Evolutionary conservation across 2,888 invertebrate species (phyloP).

Genomic region (Rhimphoctona megacephalus): DNA sequence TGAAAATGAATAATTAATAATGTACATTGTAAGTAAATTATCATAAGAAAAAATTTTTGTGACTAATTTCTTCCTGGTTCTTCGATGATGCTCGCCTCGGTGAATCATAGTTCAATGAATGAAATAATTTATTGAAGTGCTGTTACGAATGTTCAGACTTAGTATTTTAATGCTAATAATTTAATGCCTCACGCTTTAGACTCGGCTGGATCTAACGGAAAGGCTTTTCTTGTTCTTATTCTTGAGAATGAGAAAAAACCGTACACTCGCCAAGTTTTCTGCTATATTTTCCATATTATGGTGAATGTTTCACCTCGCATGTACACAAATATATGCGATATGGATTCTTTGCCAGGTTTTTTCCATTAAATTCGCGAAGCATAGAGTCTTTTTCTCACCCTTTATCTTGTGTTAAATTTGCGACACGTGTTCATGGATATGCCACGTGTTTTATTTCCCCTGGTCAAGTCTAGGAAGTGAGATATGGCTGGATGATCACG

Average conservation of each 20-base stretch:
- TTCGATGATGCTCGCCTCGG: conserved; percentile 13
- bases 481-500: conserved; percentile 54
- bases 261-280: conserved; percentile 26
- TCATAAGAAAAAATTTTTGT: background rate
- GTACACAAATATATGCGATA: conserved; percentile 25
- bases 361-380: conserved; percentile 32
- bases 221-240: conserved; percentile 20
- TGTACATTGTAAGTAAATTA: conserved; percentile 6
- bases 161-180: conserved; percentile 42
- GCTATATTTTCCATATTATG: conserved; percentile 44
- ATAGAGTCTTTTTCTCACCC: conserved; percentile 58
- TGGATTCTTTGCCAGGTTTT: conserved; percentile 15
- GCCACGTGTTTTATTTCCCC: conserved; percentile 28
- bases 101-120: conserved; percentile 36
- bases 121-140: conserved; percentile 54
- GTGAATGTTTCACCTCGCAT: background rate
- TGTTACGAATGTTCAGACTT: conserved; percentile 38
- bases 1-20: background rate
- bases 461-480: conserved; percentile 55
- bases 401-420: conserved; percentile 3
- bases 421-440: background rate
- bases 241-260: background rate
- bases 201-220: conserved; percentile 54
- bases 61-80: conserved; percentile 1
- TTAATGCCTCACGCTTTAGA: conserved; percentile 7